Evolutionary conservation across 2,797 vertebrate species (phyloP).

Genomic region (Hypotaenidia okinawae): DNA sequence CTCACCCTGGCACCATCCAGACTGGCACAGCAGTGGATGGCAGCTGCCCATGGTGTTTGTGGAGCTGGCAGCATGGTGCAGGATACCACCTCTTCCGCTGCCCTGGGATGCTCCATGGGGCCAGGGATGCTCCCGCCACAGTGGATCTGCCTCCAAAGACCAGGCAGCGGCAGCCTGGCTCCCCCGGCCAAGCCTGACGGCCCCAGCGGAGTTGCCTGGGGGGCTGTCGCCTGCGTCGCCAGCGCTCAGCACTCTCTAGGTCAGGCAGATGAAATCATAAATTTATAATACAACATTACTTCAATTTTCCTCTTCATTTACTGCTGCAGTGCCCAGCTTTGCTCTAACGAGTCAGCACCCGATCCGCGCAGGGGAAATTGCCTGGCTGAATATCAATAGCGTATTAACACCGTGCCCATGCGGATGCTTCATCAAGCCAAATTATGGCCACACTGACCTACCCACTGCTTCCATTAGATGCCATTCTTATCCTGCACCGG

Average conservation of each 20-base stretch:
- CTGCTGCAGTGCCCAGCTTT: conserved; percentile 88
- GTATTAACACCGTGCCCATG: conserved; percentile 78
- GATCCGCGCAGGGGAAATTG: conserved; percentile 72
- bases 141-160: background rate
- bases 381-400: conserved; percentile 86
- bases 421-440: conserved; percentile 83
- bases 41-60: background rate
- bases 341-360: conserved; percentile 86
- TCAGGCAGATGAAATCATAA: conserved; percentile 91
- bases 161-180: background rate
- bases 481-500: conserved; percentile 73
- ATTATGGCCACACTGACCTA: conserved; percentile 82
- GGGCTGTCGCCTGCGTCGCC: conserved; percentile 77
- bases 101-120: background rate
- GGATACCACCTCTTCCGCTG: background rate
- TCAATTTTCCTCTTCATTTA: conserved; percentile 99
- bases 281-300: conserved; percentile 99
- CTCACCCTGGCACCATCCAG: accelerated
- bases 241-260: conserved; percentile 84
- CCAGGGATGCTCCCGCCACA: accelerated
- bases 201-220: conserved; percentile 59
- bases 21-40: accelerated
- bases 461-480: conserved; percentile 79
- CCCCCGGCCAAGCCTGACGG: background rate
- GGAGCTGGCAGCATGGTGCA: background rate